Conservation (phyloP, 2,888 invertebrate species). For the Papilio elwesi region DNA sequence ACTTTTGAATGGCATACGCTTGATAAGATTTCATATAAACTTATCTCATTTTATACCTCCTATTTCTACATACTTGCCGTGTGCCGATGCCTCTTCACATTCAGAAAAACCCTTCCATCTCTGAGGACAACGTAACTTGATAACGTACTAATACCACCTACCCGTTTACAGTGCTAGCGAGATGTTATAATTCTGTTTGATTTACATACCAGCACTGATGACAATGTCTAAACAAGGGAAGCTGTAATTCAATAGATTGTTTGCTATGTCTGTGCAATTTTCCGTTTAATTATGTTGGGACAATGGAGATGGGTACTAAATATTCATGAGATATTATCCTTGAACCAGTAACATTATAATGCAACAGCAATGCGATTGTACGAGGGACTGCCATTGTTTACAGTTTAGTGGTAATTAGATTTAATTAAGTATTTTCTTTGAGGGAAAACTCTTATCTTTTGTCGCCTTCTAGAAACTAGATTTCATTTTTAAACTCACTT, state of each 20-base stretch:
- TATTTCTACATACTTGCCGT: too few relatives aligned
- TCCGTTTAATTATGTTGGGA: slow-evolving; percentile 39
- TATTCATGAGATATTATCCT: slow-evolving; percentile 40
- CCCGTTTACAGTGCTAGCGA: too few relatives aligned
- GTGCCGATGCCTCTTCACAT: too few relatives aligned
- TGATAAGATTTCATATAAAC: too few relatives aligned
- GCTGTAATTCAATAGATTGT: slow-evolving; percentile 30
- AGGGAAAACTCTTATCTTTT: too few relatives aligned
- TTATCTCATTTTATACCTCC: too few relatives aligned
- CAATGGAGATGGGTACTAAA: slow-evolving; percentile 35
- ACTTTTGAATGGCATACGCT: too few relatives aligned
- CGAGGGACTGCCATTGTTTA: slow-evolving; percentile 15
- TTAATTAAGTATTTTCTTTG: slow-evolving; percentile 6
- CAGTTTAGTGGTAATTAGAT: slow-evolving; percentile 10
- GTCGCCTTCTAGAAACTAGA: too few relatives aligned
- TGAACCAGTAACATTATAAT: slow-evolving; percentile 35
- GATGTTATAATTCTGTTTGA: not conserved
- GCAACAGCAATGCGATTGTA: slow-evolving; percentile 33
- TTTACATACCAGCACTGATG: not conserved
- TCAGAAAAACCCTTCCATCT: too few relatives aligned
- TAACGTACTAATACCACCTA: too few relatives aligned
- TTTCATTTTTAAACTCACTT: too few relatives aligned
- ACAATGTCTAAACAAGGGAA: slow-evolving; percentile 3
- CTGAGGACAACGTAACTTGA: too few relatives aligned
- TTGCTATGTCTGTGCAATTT: slow-evolving; percentile 32